Evolutionary conservation across 30 jellyfish, hydroid and myxozoan species (phyloP).

Genomic region (Aurelia coerulea): DNA sequence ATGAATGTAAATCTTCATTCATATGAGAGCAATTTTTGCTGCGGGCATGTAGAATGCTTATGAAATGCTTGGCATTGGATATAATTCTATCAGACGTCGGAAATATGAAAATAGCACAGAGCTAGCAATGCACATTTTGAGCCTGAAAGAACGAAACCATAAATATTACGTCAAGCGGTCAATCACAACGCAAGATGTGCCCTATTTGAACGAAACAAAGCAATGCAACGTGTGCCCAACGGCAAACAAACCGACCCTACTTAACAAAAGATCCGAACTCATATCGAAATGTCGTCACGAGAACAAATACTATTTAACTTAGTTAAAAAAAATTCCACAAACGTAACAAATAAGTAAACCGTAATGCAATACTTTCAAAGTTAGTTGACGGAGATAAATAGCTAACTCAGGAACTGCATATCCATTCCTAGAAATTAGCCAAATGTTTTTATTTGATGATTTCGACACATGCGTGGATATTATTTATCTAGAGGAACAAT

Average conservation of each 20-base stretch:
- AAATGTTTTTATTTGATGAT: too few species aligned
- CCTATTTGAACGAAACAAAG: conserved; percentile 6
- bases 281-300: conserved; percentile 14
- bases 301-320: not conserved
- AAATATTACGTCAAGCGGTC: conserved; percentile 1
- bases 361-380: too few species aligned
- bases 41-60: too few species aligned
- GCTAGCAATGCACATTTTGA: not conserved
- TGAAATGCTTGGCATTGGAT: too few species aligned
- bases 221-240: conserved; percentile 36
- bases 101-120: not conserved
- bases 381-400: too few species aligned
- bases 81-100: not conserved
- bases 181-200: not conserved
- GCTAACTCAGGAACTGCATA: too few species aligned
- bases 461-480: too few species aligned
- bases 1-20: too few species aligned
- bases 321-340: not conserved
- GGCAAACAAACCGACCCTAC: conserved; percentile 13
- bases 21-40: too few species aligned
- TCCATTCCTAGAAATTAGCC: too few species aligned
- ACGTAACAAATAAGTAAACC: not conserved
- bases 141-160: not conserved
- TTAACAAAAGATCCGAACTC: conserved; percentile 19
- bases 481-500: too few species aligned